Conservation (phyloP, 2,113 vertebrate genomes). For the Brachionichthys hirsutus region DNA sequence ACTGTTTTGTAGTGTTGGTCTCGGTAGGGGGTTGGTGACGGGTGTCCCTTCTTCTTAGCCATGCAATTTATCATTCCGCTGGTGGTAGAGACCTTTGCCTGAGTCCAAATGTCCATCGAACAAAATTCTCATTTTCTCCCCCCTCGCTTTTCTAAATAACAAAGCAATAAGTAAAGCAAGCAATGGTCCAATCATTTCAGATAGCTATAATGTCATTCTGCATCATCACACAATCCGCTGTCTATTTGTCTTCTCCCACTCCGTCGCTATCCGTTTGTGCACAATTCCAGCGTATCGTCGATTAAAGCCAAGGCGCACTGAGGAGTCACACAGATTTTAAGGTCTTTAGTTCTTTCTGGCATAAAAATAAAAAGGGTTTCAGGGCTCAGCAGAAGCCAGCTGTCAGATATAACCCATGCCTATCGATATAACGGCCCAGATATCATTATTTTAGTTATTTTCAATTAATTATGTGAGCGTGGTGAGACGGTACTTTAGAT, state of each 20-base stretch:
- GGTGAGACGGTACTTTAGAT: conserved; percentile 69
- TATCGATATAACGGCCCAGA: conserved; percentile 68
- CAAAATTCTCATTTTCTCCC: conserved; percentile 19
- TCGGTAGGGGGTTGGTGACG: conserved; percentile 62
- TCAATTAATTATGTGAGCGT: conserved; percentile 74
- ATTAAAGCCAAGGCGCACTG: conserved; percentile 49
- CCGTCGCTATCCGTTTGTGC: conserved; percentile 32
- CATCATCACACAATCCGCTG: conserved; percentile 3
- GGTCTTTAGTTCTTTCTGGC: conserved; percentile 60
- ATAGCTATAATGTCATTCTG: conserved; percentile 7
- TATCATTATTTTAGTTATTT: conserved; percentile 75
- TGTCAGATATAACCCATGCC: conserved; percentile 67
- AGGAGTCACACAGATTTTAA: conserved; percentile 59
- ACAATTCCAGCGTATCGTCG: conserved; percentile 34
- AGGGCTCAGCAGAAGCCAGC: conserved; percentile 51
- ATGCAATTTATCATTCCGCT: conserved; percentile 77
- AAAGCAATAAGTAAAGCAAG: conserved; percentile 17
- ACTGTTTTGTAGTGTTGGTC: conserved; percentile 37
- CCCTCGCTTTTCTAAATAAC: conserved; percentile 12
- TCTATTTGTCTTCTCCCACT: conserved; percentile 2
- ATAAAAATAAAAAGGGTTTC: conserved; percentile 59
- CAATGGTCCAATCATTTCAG: conserved; percentile 5
- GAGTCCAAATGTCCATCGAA: conserved; percentile 44
- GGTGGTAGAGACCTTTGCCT: conserved; percentile 62
- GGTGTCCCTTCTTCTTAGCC: conserved; percentile 75